Evolutionary conservation across 2,888 invertebrate species (phyloP).

Genomic region (Glyphotaelius pellucidus): DNA sequence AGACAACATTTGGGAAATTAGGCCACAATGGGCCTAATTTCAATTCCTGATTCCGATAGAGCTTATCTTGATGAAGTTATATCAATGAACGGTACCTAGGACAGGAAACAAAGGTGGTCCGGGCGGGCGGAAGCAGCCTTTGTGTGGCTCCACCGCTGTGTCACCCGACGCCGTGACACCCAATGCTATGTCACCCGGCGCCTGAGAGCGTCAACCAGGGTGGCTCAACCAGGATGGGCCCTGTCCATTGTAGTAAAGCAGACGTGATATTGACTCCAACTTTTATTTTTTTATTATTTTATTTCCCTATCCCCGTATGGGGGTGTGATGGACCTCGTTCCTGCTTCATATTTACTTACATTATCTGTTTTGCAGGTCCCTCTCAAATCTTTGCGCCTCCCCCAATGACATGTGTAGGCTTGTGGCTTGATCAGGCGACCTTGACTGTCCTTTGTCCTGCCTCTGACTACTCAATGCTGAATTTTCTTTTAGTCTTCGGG

Average conservation of each 20-base stretch:
- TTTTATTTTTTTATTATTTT: too few relatives aligned
- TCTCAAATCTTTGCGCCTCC: too few relatives aligned
- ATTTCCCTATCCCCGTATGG: too few relatives aligned
- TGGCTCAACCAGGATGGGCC: background rate
- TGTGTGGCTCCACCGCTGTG: background rate
- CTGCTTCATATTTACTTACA: too few relatives aligned
- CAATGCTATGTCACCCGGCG: background rate
- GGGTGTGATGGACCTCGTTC: too few relatives aligned
- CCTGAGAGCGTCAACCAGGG: background rate
- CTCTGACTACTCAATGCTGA: too few relatives aligned
- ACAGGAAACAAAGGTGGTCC: background rate
- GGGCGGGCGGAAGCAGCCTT: background rate
- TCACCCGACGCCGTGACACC: background rate
- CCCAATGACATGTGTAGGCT: too few relatives aligned
- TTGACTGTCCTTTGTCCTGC: too few relatives aligned
- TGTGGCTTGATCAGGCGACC: too few relatives aligned
- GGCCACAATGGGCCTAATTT: background rate
- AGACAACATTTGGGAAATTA: background rate
- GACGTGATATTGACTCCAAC: too few relatives aligned
- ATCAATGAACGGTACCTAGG: background rate
- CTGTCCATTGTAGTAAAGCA: background rate
- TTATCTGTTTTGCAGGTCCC: too few relatives aligned
- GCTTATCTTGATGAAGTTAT: background rate
- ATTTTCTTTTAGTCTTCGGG: too few relatives aligned
- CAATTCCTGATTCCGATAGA: background rate